A percentile compares a stretch with the other conserved stretches of the same genome.
phyloP scores from a whole-genome alignment of 2,113 vertebrate species.

The Brienomyrus longianalis region DNA sequence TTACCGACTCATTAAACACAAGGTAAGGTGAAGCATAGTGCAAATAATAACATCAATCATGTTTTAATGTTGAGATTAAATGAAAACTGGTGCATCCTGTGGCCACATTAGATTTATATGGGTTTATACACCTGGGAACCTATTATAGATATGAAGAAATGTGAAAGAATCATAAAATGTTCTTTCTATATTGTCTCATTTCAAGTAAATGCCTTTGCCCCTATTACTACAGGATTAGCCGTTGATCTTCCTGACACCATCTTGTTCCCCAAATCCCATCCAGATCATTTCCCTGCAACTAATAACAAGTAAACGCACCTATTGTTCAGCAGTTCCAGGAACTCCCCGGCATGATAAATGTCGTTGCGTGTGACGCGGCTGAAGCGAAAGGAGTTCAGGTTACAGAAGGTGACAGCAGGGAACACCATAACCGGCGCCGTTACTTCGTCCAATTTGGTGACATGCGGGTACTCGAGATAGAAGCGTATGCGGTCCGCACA shows the following conservation, averaged over 20 bases:
- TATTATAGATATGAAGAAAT: neutral
- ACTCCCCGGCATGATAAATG: slow-evolving; percentile 93
- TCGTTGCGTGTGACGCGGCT: slow-evolving; percentile 91
- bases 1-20: neutral
- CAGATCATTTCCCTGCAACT: neutral
- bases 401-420: slow-evolving; percentile 92
- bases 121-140: neutral
- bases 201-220: neutral
- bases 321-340: slow-evolving; percentile 90
- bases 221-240: neutral
- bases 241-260: neutral
- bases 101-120: neutral
- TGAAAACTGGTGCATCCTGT: neutral
- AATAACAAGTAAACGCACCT: slow-evolving; percentile 60
- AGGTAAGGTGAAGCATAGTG: neutral
- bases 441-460: slow-evolving; percentile 95
- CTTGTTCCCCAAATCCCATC: neutral
- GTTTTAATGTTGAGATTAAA: neutral
- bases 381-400: slow-evolving; percentile 96
- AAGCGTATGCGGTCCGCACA: slow-evolving; percentile 91
- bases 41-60: neutral
- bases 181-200: neutral
- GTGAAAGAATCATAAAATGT: neutral
- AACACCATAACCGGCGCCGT: slow-evolving; percentile 79
- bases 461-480: slow-evolving; percentile 92